Base-by-base conservation (phyloP, 1,140 invertebrate species). In the Cydia splendana region DNA sequence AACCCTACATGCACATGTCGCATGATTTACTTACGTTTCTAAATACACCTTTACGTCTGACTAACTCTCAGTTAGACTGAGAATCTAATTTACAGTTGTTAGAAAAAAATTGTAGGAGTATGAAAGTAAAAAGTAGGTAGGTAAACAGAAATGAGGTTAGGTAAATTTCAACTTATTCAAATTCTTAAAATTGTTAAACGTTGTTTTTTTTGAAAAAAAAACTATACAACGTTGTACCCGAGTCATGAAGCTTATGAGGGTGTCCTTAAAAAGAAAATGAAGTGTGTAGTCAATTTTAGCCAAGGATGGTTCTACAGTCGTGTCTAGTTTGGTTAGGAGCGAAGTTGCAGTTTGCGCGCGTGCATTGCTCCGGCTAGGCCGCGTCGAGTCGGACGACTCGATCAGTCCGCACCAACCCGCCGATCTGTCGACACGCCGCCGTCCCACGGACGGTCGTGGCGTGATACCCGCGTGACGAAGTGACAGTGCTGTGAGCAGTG, bases 401-500 rank as follows among this genome's bases (percentile, higher is more conserved):
- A 53, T 79, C 90, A 92, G 90, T 92, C 88, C 84, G 83, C 84
- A 80, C 75, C 84, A 82, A 88, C 80, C 86, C 84, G 80, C 80
- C 85, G 88, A 80, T 79, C 79, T 81, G 85, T 79, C 75, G 87
- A 79, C 81, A 88, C 89, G 88, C 82, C 84, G 84, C 78, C 76
- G 75, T 81, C 81, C 82, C 80, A 79, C 78, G 81, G 81, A 82
- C 83, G 83, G 76, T 84, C 82, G 85, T 87, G 86, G 85, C 88
- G 87, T 88, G 85, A 84, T 87, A 89, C 24, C 42, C 81, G 85
- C 78, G 81, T 81, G 84, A 85, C 34, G 30, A 38, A 90, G 89
- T 91, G 89, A 87, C 86, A 92, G 90, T 92, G 90, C 87, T 38
- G 67, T 71, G 67, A 38, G 67, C 67, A 71, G 90, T 89, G 88